Base-by-base conservation (phyloP, 2,888 invertebrate species). In the Megaustenia siamemsis region DNA sequence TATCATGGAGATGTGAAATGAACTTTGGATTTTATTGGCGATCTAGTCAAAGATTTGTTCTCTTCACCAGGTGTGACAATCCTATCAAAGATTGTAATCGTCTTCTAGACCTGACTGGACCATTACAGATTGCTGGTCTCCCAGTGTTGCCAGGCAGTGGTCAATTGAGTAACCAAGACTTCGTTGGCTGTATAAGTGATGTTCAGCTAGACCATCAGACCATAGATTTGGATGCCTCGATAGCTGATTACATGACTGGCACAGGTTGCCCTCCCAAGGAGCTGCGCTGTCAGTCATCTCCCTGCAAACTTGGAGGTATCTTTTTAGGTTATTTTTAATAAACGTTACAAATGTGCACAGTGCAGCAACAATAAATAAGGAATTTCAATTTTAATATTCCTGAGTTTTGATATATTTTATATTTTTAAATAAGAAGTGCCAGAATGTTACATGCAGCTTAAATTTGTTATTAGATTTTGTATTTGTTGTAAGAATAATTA, bases 131-230 rank as follows among this genome's bases (percentile, higher is more conserved):
- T 12, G 99, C 99, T 0, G 98, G 98, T 0, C 95, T 99, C 0
- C 98, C 98, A 0, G 88, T 88, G n/a, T 85, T 91, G 21, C 91
- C 91, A 1, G 89, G 91, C 21, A 82, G 83, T 28, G 85, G 83
- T 28, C 92, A 92, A 88, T 88, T 94, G 38, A 90, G 92, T 71
- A 93, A 93, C 85, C 93, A 92, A 49, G 96, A 98, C 92, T 99
- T 96, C 92, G 95, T 96, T 0, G 99, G 99, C 0, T 99, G 99
- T 94, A 97, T 99, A 89, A 96, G 97, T 0, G 97, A 99, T 91
- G 94, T 99, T 3, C 95, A 96, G 92, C 95, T 99, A 76, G 98
- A 99, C 93, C 96, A 97, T 88, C 96, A 96, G 88, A 96, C 97
- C 88, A 92, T 99, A 1, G 98, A 99, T 94, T 95, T 99, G 0